A percentile compares a stretch with the other conserved stretches of the same genome.
Conservation (phyloP, 2,888 invertebrate genomes). For the Lepidochrysops patricia region DNA sequence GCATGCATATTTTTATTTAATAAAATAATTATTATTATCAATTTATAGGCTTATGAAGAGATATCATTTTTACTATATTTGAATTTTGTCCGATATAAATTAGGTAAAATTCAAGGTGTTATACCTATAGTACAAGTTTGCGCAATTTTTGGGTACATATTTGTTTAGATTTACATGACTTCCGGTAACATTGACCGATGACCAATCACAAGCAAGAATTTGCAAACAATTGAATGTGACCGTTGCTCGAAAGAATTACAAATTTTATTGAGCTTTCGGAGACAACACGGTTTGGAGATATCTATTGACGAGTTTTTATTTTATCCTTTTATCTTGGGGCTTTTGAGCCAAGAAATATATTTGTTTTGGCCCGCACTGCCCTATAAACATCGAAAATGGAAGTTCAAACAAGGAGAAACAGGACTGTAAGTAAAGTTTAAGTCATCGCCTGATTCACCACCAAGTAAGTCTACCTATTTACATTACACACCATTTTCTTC, state of each 20-base stretch:
- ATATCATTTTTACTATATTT: too few species aligned
- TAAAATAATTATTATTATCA: too few species aligned
- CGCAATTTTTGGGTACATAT: too few species aligned
- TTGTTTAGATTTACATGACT: background rate
- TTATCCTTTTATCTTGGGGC: background rate
- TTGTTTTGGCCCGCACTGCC: background rate
- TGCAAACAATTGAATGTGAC: background rate
- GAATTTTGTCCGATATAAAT: too few species aligned
- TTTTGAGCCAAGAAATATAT: background rate
- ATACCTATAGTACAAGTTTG: too few species aligned
- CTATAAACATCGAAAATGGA: constrained; percentile 37
- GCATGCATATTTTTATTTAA: too few species aligned
- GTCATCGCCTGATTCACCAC: constrained; percentile 6
- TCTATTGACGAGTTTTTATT: background rate
- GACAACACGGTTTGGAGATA: background rate
- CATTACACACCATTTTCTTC: background rate
- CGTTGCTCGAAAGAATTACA: background rate
- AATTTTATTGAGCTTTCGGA: background rate
- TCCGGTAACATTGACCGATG: background rate
- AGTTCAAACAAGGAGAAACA: constrained; percentile 44
- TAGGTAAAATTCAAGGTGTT: too few species aligned
- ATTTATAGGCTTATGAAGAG: too few species aligned
- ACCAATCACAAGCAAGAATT: background rate
- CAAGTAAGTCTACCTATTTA: background rate
- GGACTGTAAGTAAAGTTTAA: constrained; percentile 38